Evolutionary conservation across 2,888 invertebrate species (phyloP).

Genomic region (Microplitis deprimator): DNA sequence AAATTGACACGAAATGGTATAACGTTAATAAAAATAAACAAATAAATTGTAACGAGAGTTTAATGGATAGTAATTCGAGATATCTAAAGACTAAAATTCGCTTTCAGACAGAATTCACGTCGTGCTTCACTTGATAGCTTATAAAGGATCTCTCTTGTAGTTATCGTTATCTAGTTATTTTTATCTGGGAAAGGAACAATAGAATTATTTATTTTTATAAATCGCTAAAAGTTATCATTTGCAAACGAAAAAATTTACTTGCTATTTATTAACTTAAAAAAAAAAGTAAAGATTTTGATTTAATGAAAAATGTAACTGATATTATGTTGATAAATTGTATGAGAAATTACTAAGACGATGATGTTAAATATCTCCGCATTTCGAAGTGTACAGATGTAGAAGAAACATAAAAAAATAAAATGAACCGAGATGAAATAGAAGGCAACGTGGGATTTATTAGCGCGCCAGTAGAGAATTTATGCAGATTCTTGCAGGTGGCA

Average conservation of each 20-base stretch:
- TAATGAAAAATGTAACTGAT: too few relatives aligned
- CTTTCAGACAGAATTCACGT: slow-evolving; percentile 48
- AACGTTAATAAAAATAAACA: slow-evolving; percentile 36
- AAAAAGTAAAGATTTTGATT: too few relatives aligned
- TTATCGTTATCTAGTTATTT: neutral
- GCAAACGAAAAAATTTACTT: too few relatives aligned
- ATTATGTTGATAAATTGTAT: too few relatives aligned
- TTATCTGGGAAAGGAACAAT: too few relatives aligned
- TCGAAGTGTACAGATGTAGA: slow-evolving; percentile 26
- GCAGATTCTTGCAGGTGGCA: slow-evolving; percentile 53
- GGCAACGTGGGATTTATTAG: slow-evolving; percentile 63
- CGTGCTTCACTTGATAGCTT: slow-evolving; percentile 27
- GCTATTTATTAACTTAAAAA: too few relatives aligned
- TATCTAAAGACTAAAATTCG: slow-evolving; percentile 51
- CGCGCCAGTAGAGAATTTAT: slow-evolving; percentile 56
- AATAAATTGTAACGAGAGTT: slow-evolving; percentile 48
- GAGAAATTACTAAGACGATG: too few relatives aligned
- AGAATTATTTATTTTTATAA: too few relatives aligned
- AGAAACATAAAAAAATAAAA: slow-evolving; percentile 23
- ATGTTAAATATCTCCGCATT: neutral
- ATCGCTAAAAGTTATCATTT: too few relatives aligned
- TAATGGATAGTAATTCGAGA: slow-evolving; percentile 49
- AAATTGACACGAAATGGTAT: too few relatives aligned
- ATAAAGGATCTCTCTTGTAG: slow-evolving; percentile 3
- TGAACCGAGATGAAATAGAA: slow-evolving; percentile 38